These are phyloP conservation scores for Aldabrachelys gigantea DNA, from an alignment of 2,113 vertebrate species.

Conservation along the genomic window DNA sequence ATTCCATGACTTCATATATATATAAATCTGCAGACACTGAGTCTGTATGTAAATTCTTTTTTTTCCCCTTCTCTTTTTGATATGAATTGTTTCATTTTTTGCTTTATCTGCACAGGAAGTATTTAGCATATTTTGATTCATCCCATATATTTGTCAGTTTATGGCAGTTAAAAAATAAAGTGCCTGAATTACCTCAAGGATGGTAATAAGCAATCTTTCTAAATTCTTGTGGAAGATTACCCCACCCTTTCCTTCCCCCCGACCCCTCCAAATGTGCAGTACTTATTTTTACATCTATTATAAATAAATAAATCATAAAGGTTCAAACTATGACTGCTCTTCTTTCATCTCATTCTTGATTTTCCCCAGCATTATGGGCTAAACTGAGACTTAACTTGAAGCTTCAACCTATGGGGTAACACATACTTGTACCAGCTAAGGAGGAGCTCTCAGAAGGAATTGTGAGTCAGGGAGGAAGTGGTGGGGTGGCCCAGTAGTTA, in stretches of 20 bases:
- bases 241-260: background rate
- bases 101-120: slow-evolving; percentile 25
- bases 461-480: background rate
- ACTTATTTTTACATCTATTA: slow-evolving; percentile 44
- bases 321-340: background rate
- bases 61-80: background rate
- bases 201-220: slow-evolving; percentile 42
- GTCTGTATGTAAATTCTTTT: background rate
- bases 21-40: background rate
- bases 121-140: slow-evolving; percentile 20
- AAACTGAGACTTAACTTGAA: background rate
- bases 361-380: background rate
- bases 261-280: background rate
- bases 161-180: slow-evolving; percentile 64
- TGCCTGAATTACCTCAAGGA: slow-evolving; percentile 29
- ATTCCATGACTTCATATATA: background rate
- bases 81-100: slow-evolving; percentile 26
- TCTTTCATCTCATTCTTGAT: background rate
- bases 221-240: background rate
- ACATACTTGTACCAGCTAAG: background rate
- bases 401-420: background rate
- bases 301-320: background rate
- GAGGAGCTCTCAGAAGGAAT: background rate
- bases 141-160: slow-evolving; percentile 52
- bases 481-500: background rate